Base-by-base conservation (phyloP, 2,888 invertebrate genomes). In the Timema cristinae region DNA sequence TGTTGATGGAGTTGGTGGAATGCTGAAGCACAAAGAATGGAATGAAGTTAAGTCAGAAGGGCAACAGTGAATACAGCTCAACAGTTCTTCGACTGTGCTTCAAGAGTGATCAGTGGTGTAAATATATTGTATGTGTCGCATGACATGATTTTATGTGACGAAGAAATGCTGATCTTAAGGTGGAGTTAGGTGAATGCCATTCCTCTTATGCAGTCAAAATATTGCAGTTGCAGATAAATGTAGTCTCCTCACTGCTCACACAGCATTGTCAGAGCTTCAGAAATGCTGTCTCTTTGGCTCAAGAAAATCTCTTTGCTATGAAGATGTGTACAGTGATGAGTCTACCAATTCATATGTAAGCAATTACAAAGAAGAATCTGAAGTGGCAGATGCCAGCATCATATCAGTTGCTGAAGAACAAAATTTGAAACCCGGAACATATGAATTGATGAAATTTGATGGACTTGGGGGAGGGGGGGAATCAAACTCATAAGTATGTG, bases 11-110 rank as follows among this genome's bases (percentile, higher is more conserved):
- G 8, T 59, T 16, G 6, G 59, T 59, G 10, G 59, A 59, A 59
- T 13, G 59, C 32, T 59, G 59, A 59, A 59, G 32, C 59, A 59
- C 4, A 59, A 59, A 32, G 59, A 5, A 59, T 59, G 59, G 59
- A 59, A 2, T 59, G 59, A 59, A 59, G 59, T 59, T 59, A 59
- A 59, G 59, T 59, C 59, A 59, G 59, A 6, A 59, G 59, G 32
- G 59, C 7, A 59, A 59, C 7, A 16, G n/a, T 59, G 59, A 59
- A 59, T 15, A 5, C 59, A 16, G 59, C 59, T 59, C n/a, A 59
- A 59, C 59, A 59, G 9, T 59, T 59, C 59, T 59, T 59, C 32
- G 6, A 59, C n/a, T 59, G 59, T 59, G 59, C 59, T 59, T 59
- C 59, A 13, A 59, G 59, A 2, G 59, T 59, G 10, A 15, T 59